Base-by-base conservation (phyloP, 1,140 invertebrate genomes). In the Leptinotarsa lineolata region DNA sequence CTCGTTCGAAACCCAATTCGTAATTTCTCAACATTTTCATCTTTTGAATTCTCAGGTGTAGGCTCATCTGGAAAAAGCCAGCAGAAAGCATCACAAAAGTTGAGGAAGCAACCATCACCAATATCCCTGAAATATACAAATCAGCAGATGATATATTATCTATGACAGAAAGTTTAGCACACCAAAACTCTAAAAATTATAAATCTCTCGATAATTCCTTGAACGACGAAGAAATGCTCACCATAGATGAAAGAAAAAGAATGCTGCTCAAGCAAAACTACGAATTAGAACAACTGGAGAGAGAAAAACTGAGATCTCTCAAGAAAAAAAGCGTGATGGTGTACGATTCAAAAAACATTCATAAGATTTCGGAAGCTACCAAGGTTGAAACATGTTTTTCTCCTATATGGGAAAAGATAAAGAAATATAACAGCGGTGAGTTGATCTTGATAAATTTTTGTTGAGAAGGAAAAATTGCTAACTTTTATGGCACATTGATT, bases 181-280 rank as follows among this genome's bases (percentile, higher is more conserved):
- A 24, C n/a, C 39, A 67, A 61, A 65, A 65, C 60, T 30, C 24
- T 13, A 64, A 59, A 46, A 72, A 75, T 64, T 68, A 54, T 45
- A 45, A 72, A 66, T 77, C 73, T 1, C n/a, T 75, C 3, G 73
- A 77, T 72, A 30, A 74, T 45, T 67, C 48, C 16, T 72, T 75
- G 48, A 68, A 75, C 46, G 54, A 72, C n/a, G 72, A 46, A 44
- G 54, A 48, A 13, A 65, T 73, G 20, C 20, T 74, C 22, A 68
- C 64, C 4, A 64, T 77, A n/a, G 73, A 77, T 21, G 72, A 77
- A 69, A 59, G 76, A 4, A 77, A 77, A 48, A 73, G 71, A 60
- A 48, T 69, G 18, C 46, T 77, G 18, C 61, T 77, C 30, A 75
- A 76, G 67, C 66, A 76, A 24, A 45, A 68, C 13, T 74, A 68